Conservation (phyloP, 2,113 vertebrate species). For the Mirounga angustirostris region DNA sequence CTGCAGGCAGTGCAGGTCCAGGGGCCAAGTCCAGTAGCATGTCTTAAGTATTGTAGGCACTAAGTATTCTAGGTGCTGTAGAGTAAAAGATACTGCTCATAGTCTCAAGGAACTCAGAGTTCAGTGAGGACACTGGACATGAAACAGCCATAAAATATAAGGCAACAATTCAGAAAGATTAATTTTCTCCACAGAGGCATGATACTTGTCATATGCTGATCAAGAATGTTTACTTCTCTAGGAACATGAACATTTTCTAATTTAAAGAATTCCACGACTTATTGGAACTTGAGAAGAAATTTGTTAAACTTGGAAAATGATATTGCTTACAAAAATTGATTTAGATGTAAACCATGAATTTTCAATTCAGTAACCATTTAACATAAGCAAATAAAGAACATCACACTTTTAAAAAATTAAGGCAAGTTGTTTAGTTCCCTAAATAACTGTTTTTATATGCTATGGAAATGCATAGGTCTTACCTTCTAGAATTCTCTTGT, state of each 20-base stretch:
- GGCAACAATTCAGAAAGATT: background rate
- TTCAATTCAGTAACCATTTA: background rate
- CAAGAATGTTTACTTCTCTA: background rate
- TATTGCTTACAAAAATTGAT: conserved; percentile 5
- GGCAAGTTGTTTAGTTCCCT: background rate
- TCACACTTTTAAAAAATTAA: background rate
- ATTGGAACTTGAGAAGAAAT: background rate
- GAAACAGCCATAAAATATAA: background rate
- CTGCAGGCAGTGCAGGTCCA: too few relatives aligned
- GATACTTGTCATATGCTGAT: background rate
- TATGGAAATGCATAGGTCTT: background rate
- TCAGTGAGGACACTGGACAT: background rate
- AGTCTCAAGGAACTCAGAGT: background rate
- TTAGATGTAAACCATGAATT: background rate
- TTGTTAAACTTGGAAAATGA: background rate
- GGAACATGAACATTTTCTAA: background rate
- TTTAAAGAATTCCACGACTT: background rate
- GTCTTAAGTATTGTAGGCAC: background rate
- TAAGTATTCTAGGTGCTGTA: background rate
- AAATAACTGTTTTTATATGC: background rate
- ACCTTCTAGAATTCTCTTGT: background rate
- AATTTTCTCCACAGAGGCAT: background rate
- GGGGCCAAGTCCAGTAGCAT: background rate
- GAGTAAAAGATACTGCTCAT: background rate
- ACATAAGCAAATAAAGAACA: background rate